phyloP scores from a whole-genome alignment of 2,797 vertebrate genomes.

The Halcyon leucocephala region DNA sequence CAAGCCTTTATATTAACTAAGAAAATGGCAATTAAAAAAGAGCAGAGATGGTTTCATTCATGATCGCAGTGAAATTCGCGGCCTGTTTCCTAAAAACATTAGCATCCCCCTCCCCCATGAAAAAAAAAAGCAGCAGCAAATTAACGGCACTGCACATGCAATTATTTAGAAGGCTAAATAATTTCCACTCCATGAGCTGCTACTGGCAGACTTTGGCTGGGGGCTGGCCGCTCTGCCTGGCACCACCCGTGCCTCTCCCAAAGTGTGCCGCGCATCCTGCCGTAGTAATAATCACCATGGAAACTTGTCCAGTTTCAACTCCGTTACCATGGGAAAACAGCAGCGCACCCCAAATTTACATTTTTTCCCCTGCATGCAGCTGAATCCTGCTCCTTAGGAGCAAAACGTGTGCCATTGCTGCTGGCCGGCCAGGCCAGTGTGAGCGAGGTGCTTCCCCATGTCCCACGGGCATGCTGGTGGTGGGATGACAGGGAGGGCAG shows the following conservation, averaged over 20 bases:
- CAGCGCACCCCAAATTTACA: not conserved
- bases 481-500: not conserved
- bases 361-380: not conserved
- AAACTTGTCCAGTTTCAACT: conserved; percentile 71
- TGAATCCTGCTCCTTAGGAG: not conserved
- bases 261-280: conserved; percentile 53
- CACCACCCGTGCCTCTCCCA: not conserved
- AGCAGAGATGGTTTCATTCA: not conserved
- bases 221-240: not conserved
- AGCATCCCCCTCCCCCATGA: not conserved
- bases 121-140: not conserved
- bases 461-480: fast-evolving
- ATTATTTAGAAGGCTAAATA: not conserved
- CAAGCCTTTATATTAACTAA: not conserved
- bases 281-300: conserved; percentile 67
- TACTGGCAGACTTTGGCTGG: not conserved
- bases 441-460: fast-evolving
- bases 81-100: not conserved
- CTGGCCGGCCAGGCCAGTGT: fast-evolving
- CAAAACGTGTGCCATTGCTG: not conserved
- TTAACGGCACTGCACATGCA: not conserved
- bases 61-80: not conserved
- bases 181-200: not conserved
- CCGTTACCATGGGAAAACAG: conserved; percentile 72
- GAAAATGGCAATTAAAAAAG: not conserved